A percentile compares a stretch with the other conserved stretches of the same genome.
phyloP scores from a whole-genome alignment of 2,888 invertebrate genomes.

The Craniophora ligustri region DNA sequence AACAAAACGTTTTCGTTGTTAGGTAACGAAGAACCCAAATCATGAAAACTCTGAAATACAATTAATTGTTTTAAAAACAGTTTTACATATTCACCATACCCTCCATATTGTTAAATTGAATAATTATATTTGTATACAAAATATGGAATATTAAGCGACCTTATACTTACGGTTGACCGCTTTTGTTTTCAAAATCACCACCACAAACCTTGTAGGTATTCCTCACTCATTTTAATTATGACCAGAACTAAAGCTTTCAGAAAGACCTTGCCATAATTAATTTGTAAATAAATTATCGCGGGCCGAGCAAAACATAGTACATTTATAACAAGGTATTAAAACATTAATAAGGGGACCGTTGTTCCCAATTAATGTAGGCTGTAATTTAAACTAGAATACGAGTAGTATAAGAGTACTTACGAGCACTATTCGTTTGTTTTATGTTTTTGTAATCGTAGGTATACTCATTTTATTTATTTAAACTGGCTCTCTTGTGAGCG shows the following conservation, averaged over 20 bases:
- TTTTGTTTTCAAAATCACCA: conserved; percentile 22
- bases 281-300: conserved; percentile 49
- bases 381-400: conserved; percentile 8
- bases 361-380: conserved; percentile 23
- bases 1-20: too few species aligned
- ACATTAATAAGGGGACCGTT: conserved; percentile 35
- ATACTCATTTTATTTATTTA: too few species aligned
- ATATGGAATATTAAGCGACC: neutral
- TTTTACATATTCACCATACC: neutral
- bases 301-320: conserved; percentile 26
- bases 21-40: too few species aligned
- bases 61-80: neutral
- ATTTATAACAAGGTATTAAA: conserved; percentile 44
- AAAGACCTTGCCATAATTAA: conserved; percentile 45
- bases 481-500: too few species aligned
- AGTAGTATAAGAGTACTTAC: neutral
- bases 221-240: conserved; percentile 49
- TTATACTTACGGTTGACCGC: neutral
- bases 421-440: conserved; percentile 1
- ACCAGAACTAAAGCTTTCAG: conserved; percentile 39
- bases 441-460: neutral
- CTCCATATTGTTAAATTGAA: neutral
- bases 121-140: neutral
- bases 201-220: conserved; percentile 13
- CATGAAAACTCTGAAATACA: too few species aligned